Evolutionary conservation across 2,888 invertebrate genomes (phyloP).

Genomic region (Hedychridium roseum): DNA sequence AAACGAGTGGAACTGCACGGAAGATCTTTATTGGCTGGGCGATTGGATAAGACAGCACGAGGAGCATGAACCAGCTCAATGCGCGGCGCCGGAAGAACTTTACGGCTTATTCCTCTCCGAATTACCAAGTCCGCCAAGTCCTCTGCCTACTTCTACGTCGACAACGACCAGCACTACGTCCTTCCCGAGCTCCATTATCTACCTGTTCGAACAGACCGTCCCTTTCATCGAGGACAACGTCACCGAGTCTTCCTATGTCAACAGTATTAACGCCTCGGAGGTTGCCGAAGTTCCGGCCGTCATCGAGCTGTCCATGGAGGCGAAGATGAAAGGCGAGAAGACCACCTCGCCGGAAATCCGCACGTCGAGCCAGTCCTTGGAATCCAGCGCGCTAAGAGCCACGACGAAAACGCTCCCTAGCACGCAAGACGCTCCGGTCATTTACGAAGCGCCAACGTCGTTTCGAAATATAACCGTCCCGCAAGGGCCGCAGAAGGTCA

Average conservation of each 20-base stretch:
- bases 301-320: constrained; percentile 5
- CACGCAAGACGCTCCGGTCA: constrained; percentile 15
- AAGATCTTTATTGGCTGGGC: constrained; percentile 71
- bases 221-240: constrained; percentile 13
- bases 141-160: constrained; percentile 23
- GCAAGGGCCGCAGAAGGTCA: not conserved
- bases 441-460: constrained; percentile 32
- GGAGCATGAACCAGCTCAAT: constrained; percentile 53
- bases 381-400: not conserved
- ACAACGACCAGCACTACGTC: constrained; percentile 9
- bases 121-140: constrained; percentile 40
- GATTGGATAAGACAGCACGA: constrained; percentile 72
- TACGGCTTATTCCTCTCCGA: constrained; percentile 44
- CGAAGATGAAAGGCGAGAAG: not conserved
- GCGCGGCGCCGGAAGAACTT: constrained; percentile 37
- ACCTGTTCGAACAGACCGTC: too few species aligned
- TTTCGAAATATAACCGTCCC: constrained; percentile 20
- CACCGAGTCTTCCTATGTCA: constrained; percentile 11
- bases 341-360: not conserved
- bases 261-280: constrained; percentile 7
- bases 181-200: not conserved
- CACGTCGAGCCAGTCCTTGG: too few species aligned
- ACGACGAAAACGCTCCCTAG: not conserved
- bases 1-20: constrained; percentile 76
- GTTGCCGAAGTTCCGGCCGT: constrained; percentile 5